Evolutionary conservation across 2,797 vertebrate species (phyloP).

Genomic region (Acestrorhynchus altus): DNA sequence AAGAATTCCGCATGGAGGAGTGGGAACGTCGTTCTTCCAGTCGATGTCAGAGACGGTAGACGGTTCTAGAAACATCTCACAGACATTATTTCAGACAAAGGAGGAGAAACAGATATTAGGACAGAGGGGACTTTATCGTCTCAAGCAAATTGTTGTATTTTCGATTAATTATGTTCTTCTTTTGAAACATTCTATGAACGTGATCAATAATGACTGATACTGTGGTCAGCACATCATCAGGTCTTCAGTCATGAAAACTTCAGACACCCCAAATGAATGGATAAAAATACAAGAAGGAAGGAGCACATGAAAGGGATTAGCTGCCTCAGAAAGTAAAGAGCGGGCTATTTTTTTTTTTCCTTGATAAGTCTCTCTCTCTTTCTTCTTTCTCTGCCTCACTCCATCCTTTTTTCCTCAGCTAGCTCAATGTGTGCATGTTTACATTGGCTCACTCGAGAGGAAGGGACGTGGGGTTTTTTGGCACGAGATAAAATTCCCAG

Average conservation of each 20-base stretch:
- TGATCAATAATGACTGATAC: too few species aligned
- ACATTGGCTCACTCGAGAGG: slow-evolving; percentile 22
- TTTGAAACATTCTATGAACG: too few species aligned
- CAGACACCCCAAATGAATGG: slow-evolving; percentile 15
- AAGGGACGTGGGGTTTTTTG: slow-evolving; percentile 45
- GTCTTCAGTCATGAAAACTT: not conserved
- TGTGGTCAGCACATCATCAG: not conserved
- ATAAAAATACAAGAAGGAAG: slow-evolving; percentile 6
- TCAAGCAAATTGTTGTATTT: too few species aligned
- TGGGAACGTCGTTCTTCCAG: too few species aligned
- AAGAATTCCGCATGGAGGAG: too few species aligned
- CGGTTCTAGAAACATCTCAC: too few species aligned
- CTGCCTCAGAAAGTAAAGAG: not conserved
- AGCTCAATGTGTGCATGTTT: slow-evolving; percentile 34
- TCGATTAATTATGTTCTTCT: too few species aligned
- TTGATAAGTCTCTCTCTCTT: slow-evolving; percentile 7
- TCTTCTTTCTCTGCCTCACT: not conserved
- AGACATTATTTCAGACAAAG: too few species aligned
- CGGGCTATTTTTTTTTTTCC: not conserved
- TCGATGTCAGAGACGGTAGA: too few species aligned
- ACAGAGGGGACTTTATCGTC: too few species aligned
- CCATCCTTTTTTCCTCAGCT: not conserved
- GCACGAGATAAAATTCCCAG: slow-evolving; percentile 23
- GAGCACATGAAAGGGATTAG: slow-evolving; percentile 13
- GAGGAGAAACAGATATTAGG: too few species aligned